phyloP scores from a whole-genome alignment of 2,888 invertebrate species.

The Lasioglossum pauxillum region DNA sequence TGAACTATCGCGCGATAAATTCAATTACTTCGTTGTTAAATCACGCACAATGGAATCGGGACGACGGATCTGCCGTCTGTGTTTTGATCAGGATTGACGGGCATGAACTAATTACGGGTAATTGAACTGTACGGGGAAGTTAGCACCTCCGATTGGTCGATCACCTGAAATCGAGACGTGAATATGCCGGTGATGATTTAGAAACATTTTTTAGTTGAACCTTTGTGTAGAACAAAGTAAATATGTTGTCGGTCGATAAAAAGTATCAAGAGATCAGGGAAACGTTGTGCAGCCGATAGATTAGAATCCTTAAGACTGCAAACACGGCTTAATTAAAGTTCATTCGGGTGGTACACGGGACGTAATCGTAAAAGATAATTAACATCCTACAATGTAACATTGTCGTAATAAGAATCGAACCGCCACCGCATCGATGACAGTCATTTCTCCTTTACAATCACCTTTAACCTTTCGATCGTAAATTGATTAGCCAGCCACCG shows the following conservation, averaged over 20 bases:
- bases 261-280: not conserved
- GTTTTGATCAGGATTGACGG: not conserved
- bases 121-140: not conserved
- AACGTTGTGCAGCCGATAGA: not conserved
- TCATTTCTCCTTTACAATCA: not conserved
- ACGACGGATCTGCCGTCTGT: not conserved
- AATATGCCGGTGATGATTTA: not conserved
- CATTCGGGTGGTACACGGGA: not conserved
- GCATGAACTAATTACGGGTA: not conserved
- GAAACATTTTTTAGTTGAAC: no score
- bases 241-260: no score
- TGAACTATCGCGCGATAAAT: conserved; percentile 43
- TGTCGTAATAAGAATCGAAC: not conserved
- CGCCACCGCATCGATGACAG: not conserved
- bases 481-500: not conserved
- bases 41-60: conserved; percentile 26
- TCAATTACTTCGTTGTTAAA: conserved; percentile 43
- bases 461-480: not conserved
- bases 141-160: not conserved
- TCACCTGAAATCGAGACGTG: not conserved
- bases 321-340: not conserved
- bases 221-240: no score
- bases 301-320: not conserved
- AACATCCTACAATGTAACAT: not conserved
- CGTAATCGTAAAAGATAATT: not conserved